Evolutionary conservation across 2,113 vertebrate species (phyloP).

Genomic region (Microtus richardsoni): DNA sequence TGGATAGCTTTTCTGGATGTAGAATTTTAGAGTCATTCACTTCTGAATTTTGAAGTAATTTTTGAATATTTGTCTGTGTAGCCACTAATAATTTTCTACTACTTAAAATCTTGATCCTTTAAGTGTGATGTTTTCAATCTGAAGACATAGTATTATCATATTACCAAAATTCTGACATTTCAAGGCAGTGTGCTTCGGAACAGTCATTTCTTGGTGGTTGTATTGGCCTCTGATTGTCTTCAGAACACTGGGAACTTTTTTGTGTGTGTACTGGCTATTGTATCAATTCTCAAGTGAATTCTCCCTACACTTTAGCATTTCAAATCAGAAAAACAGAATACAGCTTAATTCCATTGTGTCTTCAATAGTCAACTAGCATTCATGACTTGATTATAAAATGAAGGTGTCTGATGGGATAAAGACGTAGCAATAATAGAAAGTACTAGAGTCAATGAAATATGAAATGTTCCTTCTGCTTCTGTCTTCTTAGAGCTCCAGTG

Average conservation of each 20-base stretch:
- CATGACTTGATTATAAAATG: background rate
- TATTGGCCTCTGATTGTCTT: background rate
- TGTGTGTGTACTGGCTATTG: background rate
- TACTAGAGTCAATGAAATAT: background rate
- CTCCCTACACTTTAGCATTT: background rate
- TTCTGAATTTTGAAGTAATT: constrained; percentile 6
- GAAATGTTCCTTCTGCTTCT: background rate
- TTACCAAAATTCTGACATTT: constrained; percentile 13
- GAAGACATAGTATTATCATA: constrained; percentile 2
- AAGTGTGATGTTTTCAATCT: background rate
- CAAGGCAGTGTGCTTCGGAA: background rate
- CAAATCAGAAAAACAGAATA: background rate
- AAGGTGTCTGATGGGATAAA: background rate
- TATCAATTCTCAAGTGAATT: background rate
- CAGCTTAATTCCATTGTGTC: background rate
- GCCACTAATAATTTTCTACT: background rate
- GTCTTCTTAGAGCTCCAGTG: background rate
- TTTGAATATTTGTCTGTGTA: background rate
- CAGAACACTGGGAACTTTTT: background rate
- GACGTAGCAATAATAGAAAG: background rate
- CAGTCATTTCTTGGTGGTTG: background rate
- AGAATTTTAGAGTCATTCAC: constrained; percentile 40
- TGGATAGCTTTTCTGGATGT: background rate
- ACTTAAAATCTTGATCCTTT: background rate
- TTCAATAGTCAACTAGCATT: background rate